These are phyloP conservation scores for Oxyruncus cristatus DNA, from an alignment of 2,113 vertebrate genomes.

Conservation along the genomic window DNA sequence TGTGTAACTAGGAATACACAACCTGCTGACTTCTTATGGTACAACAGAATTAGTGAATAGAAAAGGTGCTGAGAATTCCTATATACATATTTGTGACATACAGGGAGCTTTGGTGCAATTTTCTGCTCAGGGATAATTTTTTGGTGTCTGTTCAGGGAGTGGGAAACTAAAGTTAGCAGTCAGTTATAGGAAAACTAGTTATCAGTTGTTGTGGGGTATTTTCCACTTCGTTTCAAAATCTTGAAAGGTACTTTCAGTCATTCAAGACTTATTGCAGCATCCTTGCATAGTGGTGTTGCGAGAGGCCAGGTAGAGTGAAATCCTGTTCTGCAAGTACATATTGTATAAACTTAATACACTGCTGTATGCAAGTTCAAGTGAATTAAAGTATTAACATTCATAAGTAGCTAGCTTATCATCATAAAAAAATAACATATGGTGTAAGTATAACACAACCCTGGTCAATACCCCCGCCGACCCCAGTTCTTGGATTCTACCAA, in stretches of 20 bases:
- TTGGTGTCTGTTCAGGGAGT: neutral
- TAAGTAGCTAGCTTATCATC: neutral
- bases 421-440: neutral
- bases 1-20: rapidly evolving
- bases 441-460: neutral
- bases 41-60: neutral
- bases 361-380: neutral
- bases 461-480: rapidly evolving
- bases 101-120: neutral
- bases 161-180: neutral
- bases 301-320: neutral
- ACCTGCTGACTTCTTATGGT: neutral
- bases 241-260: neutral
- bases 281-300: neutral
- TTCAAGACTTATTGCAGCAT: neutral
- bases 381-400: neutral
- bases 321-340: neutral
- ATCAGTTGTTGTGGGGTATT: neutral
- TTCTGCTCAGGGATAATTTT: neutral
- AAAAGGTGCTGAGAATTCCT: neutral
- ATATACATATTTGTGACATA: neutral
- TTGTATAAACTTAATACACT: neutral
- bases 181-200: neutral
- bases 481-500: neutral
- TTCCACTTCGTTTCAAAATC: neutral